Conservation (phyloP, 2,888 invertebrate genomes). For the Lepidochitona cinerea region DNA sequence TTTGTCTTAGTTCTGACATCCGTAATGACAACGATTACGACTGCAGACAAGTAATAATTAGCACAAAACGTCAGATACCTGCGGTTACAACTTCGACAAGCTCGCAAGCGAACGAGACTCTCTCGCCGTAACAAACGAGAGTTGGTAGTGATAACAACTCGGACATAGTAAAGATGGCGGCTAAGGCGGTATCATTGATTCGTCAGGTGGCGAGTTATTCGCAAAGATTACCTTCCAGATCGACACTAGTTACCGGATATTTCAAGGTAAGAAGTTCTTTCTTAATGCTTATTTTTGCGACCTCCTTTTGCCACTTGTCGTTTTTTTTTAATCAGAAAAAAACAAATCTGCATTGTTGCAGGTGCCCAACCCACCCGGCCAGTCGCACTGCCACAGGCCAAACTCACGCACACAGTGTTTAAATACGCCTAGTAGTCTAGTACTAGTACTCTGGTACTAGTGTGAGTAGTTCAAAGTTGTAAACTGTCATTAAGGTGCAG, state of each 20-base stretch:
- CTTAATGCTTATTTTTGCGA: too few relatives aligned
- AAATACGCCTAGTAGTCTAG: too few relatives aligned
- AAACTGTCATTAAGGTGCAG: too few relatives aligned
- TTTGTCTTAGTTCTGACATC: constrained; percentile 7
- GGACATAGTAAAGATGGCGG: background rate
- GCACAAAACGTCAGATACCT: background rate
- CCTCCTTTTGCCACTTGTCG: too few relatives aligned
- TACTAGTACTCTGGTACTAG: too few relatives aligned
- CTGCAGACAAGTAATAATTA: background rate
- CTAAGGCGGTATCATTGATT: background rate
- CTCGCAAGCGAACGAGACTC: background rate
- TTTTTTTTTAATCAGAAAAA: too few relatives aligned
- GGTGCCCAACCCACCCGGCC: too few relatives aligned
- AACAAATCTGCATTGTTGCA: too few relatives aligned
- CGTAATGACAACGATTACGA: too few relatives aligned
- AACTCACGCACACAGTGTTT: too few relatives aligned
- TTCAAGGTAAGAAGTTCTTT: background rate
- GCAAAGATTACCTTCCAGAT: background rate
- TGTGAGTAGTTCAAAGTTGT: too few relatives aligned
- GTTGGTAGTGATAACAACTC: constrained; percentile 7
- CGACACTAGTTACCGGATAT: background rate
- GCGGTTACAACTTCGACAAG: background rate
- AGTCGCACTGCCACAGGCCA: too few relatives aligned
- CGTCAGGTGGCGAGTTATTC: background rate
- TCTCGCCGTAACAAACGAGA: background rate